Conservation (phyloP, 2,113 vertebrate species). For the Turnix velox region DNA sequence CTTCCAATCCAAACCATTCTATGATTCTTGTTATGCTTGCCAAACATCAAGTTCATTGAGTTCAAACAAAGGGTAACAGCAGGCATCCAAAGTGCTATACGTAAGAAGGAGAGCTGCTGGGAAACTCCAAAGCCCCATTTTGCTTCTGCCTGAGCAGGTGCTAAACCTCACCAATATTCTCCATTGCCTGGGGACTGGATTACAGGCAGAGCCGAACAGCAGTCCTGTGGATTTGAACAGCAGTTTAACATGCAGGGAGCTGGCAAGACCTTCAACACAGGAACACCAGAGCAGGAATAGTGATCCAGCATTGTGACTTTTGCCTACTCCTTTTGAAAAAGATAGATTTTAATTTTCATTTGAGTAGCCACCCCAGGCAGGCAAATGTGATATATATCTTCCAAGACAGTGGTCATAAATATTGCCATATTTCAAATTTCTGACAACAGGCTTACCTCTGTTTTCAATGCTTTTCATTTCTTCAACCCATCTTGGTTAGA, state of each 20-base stretch:
- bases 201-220: not conserved
- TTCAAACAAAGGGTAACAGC: conserved; percentile 24
- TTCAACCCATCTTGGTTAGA: not conserved
- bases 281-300: not conserved
- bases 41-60: not conserved
- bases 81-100: not conserved
- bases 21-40: no score
- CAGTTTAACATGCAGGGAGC: not conserved
- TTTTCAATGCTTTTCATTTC: not conserved
- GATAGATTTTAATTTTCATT: not conserved
- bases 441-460: not conserved
- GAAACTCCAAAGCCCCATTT: not conserved
- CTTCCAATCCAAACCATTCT: no score
- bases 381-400: not conserved
- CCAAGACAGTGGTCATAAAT: not conserved
- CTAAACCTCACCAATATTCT: not conserved
- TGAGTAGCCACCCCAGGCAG: not conserved
- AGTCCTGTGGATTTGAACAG: not conserved
- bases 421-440: not conserved
- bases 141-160: not conserved
- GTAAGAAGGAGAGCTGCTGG: not conserved
- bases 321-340: not conserved
- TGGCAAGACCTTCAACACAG: not conserved
- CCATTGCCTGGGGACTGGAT: not conserved
- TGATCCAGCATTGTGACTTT: not conserved